These are phyloP conservation scores for Anoplopoma fimbria DNA, from an alignment of 2,113 vertebrate genomes.

Conservation along the genomic window DNA sequence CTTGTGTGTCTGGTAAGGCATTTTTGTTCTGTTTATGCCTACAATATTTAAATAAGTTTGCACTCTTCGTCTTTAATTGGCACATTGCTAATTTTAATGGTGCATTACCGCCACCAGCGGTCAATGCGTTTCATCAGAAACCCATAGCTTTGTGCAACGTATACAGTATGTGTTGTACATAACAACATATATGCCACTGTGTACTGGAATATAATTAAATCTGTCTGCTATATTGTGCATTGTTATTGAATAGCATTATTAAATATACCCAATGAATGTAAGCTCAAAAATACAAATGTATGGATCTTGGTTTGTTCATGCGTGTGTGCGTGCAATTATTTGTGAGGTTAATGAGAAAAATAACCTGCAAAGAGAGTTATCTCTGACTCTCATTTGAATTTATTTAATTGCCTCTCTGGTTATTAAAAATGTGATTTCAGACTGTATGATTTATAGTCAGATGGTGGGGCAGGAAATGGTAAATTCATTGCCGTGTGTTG, in stretches of 20 bases:
- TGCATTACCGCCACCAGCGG: neutral
- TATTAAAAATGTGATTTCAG: conserved; percentile 76
- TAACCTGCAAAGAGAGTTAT: conserved; percentile 61
- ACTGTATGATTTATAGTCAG: conserved; percentile 79
- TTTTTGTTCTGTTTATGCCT: neutral
- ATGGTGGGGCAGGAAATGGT: conserved; percentile 77
- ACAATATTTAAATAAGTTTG: neutral
- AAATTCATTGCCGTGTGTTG: conserved; percentile 80
- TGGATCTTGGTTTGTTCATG: conserved; percentile 3
- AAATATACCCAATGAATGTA: neutral
- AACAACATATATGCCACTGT: neutral
- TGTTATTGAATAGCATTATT: neutral
- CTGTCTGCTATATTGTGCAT: neutral
- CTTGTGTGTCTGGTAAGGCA: neutral
- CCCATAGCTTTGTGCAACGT: neutral
- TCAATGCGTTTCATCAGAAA: neutral
- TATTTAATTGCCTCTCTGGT: conserved; percentile 73
- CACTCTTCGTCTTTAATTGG: neutral
- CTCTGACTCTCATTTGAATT: conserved; percentile 58
- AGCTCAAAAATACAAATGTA: neutral
- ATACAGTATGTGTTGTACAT: neutral
- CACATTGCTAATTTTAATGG: neutral
- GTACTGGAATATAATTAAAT: conserved; percentile 7
- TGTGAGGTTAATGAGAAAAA: conserved; percentile 62
- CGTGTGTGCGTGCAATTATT: conserved; percentile 1